phyloP scores from a whole-genome alignment of 2,113 vertebrate genomes.

The Antigone vipio region DNA sequence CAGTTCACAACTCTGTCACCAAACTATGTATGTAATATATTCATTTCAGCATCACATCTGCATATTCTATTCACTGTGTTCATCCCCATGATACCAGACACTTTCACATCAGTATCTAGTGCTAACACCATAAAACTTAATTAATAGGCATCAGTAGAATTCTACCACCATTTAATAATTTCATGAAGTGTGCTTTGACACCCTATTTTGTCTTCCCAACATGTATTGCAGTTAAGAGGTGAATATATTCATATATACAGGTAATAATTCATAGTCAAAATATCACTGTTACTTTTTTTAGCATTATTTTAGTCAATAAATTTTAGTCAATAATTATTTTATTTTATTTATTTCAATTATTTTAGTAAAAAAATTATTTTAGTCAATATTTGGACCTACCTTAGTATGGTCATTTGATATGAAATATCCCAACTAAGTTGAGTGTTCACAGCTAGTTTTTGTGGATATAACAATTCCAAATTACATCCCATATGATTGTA shows the following conservation, averaged over 20 bases:
- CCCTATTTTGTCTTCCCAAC: background rate
- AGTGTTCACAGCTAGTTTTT: background rate
- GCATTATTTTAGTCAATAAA: background rate
- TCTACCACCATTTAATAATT: background rate
- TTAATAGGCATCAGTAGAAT: background rate
- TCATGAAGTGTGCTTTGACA: background rate
- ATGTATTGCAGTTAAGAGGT: background rate
- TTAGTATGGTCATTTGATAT: background rate
- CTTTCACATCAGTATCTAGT: background rate
- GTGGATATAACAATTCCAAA: background rate
- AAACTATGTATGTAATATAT: background rate
- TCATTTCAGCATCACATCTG: background rate
- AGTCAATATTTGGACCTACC: background rate
- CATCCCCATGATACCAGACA: background rate
- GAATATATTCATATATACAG: background rate
- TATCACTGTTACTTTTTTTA: background rate
- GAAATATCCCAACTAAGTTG: background rate
- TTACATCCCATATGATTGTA: background rate
- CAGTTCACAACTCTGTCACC: background rate
- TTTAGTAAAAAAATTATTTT: too few species aligned
- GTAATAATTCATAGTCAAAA: background rate
- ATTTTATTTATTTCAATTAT: too few species aligned
- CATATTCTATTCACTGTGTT: background rate
- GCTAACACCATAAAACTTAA: background rate
- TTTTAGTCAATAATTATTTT: background rate